Percentiles rank a stretch among this genome's conserved stretches.
phyloP scores from a whole-genome alignment of 2,797 vertebrate species.

The Coracias cyanogaster region DNA sequence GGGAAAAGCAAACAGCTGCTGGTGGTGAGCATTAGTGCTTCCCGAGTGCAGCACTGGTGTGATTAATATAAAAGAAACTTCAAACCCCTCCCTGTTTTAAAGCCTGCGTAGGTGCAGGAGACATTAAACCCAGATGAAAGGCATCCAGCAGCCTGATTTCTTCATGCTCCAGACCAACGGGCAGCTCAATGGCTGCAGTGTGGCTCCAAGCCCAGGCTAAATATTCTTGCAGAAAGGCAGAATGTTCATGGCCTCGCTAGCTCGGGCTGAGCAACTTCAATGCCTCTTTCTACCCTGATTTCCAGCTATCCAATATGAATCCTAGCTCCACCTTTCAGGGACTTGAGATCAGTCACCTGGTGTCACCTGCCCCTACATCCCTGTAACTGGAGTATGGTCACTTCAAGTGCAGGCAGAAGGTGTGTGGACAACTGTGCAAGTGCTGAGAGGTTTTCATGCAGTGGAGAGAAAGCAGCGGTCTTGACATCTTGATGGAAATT shows the following conservation, averaged over 20 bases:
- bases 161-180: rapidly evolving
- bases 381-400: rapidly evolving
- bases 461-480: background rate
- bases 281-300: background rate
- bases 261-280: background rate
- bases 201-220: background rate
- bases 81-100: background rate
- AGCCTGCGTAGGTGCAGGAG: rapidly evolving
- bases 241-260: rapidly evolving
- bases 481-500: background rate
- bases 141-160: background rate
- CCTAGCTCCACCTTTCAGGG: background rate
- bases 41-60: background rate
- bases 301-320: background rate
- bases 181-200: background rate
- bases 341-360: background rate
- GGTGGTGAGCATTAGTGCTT: background rate
- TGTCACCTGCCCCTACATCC: background rate
- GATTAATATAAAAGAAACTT: background rate
- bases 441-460: background rate
- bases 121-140: background rate
- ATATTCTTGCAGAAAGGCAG: background rate
- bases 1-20: background rate
- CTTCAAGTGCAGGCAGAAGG: background rate
- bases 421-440: background rate